phyloP scores from a whole-genome alignment of 2,113 vertebrate genomes.

The Larimichthys crocea region DNA sequence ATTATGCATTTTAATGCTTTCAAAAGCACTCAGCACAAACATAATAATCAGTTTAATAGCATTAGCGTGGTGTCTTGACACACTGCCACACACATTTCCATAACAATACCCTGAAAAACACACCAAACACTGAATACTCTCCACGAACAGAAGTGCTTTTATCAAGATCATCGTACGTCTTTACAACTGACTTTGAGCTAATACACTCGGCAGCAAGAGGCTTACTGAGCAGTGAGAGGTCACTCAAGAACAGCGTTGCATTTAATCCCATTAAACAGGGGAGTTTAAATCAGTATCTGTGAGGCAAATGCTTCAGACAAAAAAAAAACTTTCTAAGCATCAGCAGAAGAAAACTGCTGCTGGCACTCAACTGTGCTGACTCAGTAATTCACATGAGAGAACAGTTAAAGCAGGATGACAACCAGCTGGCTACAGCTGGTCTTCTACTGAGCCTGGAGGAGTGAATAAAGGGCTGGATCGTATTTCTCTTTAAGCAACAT shows the following conservation, averaged over 20 bases:
- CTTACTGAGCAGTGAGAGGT: conserved; percentile 9
- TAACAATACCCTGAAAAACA: neutral
- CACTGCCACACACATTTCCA: neutral
- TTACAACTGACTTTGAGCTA: conserved; percentile 12
- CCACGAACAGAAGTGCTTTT: neutral
- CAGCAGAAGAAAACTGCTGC: conserved; percentile 21
- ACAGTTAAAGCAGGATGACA: conserved; percentile 3
- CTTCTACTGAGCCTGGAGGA: conserved; percentile 21
- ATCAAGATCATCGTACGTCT: conserved; percentile 22
- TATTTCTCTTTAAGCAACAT: too few species aligned
- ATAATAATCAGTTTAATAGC: neutral
- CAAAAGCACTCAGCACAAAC: neutral
- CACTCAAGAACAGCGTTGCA: conserved; percentile 25
- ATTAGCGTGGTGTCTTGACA: neutral
- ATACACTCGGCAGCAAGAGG: conserved; percentile 27
- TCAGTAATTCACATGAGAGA: neutral
- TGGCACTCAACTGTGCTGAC: conserved; percentile 16
- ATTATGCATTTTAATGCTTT: neutral
- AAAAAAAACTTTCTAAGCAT: conserved; percentile 3
- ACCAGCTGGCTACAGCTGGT: conserved; percentile 2
- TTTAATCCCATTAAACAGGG: conserved; percentile 47
- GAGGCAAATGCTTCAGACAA: conserved; percentile 9
- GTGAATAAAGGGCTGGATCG: neutral
- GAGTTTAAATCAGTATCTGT: conserved; percentile 23
- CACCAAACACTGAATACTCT: neutral